A percentile compares a stretch with the other conserved stretches of the same genome.
These are phyloP conservation scores for Beaufortia kweichowensis DNA, from an alignment of 2,113 vertebrate genomes.

Conservation along the genomic window DNA sequence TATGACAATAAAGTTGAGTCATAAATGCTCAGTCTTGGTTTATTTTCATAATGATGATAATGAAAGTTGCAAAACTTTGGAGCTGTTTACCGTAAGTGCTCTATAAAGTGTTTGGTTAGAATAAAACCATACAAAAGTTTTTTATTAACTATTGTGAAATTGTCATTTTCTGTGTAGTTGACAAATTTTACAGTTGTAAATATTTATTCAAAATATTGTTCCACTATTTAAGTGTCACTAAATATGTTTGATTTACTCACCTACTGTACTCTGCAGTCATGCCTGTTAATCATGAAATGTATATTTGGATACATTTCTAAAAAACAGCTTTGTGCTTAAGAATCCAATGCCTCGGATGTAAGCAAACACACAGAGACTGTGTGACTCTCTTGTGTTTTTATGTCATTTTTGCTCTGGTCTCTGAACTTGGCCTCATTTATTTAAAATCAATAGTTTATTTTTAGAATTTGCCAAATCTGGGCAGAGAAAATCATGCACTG, in stretches of 20 bases:
- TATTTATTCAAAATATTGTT: too few species aligned
- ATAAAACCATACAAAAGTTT: too few species aligned
- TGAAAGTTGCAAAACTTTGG: too few species aligned
- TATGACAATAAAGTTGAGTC: too few species aligned
- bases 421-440: neutral
- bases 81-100: too few species aligned
- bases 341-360: constrained; percentile 2
- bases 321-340: neutral
- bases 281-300: constrained; percentile 17
- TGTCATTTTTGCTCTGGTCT: constrained; percentile 2
- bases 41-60: too few species aligned
- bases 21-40: too few species aligned
- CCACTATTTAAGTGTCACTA: too few species aligned
- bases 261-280: neutral
- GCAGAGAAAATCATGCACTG: neutral
- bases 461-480: constrained; percentile 27
- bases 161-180: too few species aligned
- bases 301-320: constrained; percentile 4
- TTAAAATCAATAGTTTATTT: constrained; percentile 38
- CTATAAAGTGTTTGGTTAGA: too few species aligned
- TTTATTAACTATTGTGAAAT: too few species aligned
- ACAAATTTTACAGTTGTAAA: too few species aligned
- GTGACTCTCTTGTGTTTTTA: neutral
- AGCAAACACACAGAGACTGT: neutral
- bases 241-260: constrained; percentile 6